phyloP scores from a whole-genome alignment of 2,888 invertebrate genomes.

The Galeopsomyia nigrocyanea region DNA sequence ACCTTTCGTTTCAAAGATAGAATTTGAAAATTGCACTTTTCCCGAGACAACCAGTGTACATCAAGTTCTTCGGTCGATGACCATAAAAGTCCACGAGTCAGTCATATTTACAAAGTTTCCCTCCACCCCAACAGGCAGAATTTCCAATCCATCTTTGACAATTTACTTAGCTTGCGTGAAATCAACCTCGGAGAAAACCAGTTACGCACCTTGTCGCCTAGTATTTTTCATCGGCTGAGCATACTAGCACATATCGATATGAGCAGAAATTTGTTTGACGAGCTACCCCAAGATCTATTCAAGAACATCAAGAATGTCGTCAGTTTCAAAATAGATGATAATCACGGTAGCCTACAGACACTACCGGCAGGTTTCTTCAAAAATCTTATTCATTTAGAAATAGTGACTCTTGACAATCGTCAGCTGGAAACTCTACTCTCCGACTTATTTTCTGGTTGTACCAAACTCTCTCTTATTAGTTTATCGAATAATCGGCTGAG shows the following conservation, averaged over 20 bases:
- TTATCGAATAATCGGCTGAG: too few species aligned
- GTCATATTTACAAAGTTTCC: conserved; percentile 72
- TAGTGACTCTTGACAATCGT: conserved; percentile 73
- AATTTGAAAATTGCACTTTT: too few species aligned
- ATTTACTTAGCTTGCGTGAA: conserved; percentile 76
- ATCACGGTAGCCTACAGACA: conserved; percentile 70
- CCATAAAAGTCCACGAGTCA: not conserved
- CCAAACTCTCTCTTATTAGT: too few species aligned
- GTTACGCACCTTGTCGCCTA: conserved; percentile 74
- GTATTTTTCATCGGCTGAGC: conserved; percentile 56
- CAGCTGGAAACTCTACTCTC: conserved; percentile 74
- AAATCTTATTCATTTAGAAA: conserved; percentile 72
- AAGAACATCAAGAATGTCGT: conserved; percentile 70
- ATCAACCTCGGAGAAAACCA: conserved; percentile 79
- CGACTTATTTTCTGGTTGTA: conserved; percentile 56
- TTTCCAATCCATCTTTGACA: too few species aligned
- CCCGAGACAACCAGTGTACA: too few species aligned
- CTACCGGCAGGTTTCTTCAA: conserved; percentile 75
- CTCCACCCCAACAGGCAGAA: too few species aligned
- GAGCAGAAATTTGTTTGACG: conserved; percentile 75
- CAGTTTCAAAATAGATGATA: too few species aligned
- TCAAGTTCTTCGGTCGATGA: too few species aligned
- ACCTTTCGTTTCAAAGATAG: too few species aligned
- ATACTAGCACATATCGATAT: conserved; percentile 59
- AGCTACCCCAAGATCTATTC: conserved; percentile 73